phyloP scores from a whole-genome alignment of 2,888 invertebrate genomes.

The Diaprepes abbreviatus region DNA sequence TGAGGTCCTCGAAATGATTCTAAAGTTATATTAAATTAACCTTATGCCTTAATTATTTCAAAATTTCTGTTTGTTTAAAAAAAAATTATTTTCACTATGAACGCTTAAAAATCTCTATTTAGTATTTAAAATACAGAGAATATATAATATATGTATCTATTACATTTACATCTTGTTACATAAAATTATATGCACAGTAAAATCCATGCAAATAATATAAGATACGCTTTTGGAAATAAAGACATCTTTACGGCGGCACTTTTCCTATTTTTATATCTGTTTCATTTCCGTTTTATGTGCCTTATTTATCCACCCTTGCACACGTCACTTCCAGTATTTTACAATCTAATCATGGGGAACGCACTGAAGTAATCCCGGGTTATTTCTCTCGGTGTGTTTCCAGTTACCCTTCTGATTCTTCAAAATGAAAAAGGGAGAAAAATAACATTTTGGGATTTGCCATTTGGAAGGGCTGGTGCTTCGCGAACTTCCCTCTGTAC shows the following conservation, averaged over 20 bases:
- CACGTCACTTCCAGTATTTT: constrained; percentile 71
- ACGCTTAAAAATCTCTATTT: too few relatives aligned
- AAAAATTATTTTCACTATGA: too few relatives aligned
- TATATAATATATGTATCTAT: not conserved
- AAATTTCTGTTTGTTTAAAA: too few relatives aligned
- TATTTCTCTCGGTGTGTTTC: constrained; percentile 69
- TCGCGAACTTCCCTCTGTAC: constrained; percentile 48
- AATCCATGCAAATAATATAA: constrained; percentile 43
- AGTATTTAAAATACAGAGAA: too few relatives aligned
- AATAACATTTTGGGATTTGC: constrained; percentile 26
- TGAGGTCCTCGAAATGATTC: too few relatives aligned
- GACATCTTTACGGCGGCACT: constrained; percentile 65
- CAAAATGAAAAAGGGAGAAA: constrained; percentile 35
- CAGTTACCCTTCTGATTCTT: constrained; percentile 41
- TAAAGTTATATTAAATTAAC: too few relatives aligned
- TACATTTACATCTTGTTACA: constrained; percentile 21
- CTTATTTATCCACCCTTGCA: constrained; percentile 70
- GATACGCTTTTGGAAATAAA: constrained; percentile 49
- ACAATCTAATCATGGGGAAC: constrained; percentile 72
- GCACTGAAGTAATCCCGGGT: constrained; percentile 69
- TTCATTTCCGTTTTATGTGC: constrained; percentile 70
- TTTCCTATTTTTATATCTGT: constrained; percentile 69
- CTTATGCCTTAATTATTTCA: too few relatives aligned
- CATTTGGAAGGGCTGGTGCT: constrained; percentile 26
- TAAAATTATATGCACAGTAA: constrained; percentile 33